Base-by-base conservation (phyloP, 1,140 invertebrate genomes). In the Seison nebaliae region DNA sequence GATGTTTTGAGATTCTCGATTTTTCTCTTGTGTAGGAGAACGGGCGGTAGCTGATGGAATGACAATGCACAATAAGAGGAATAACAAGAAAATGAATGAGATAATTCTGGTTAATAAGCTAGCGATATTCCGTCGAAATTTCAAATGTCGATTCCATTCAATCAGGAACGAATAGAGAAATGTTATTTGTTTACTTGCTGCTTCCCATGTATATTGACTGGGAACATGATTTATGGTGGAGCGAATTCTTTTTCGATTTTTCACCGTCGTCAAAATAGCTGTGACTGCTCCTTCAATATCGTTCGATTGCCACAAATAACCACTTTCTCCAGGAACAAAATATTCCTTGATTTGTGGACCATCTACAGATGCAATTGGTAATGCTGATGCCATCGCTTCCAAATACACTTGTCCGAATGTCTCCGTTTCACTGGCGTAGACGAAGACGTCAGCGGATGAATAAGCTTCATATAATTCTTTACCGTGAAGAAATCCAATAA, bases 371-470 rank as follows among this genome's bases (percentile, higher is more conserved):
- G 36, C 34, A 3, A 42, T 18, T 17, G 39, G 39, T 24, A 31
- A n/a, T 15, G 33, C 39, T 19, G 24, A 30, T 19, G 31, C 24
- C 39, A 42, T 42, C 7, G 39, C 39, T 32, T 42, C 39, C 16
- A 42, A 31, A 36, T 42, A 42, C 12, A 42, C 34, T 30, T 42
- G 39, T 19, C 39, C 39, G 20, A 42, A 42, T 15, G 39, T 42
- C 23, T 42, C 39, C 7, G 33, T 29, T 4, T 30, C 34, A 17
- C 33, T 35, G 14, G 39, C 39, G 20, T 35, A 42, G 2, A 42
- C 16, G 28, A 42, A 42, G 36, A 14, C 35, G 19, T 42, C 39
- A 19, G 34, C 39, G 8, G 33, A 35, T 8, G 39, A 33, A 36
- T 42, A 42, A 2, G 34, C 34, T 9, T 18, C 19, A 8, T 33